These are phyloP conservation scores for Tenualosa ilisha DNA, from an alignment of 2,797 vertebrate genomes.

Conservation along the genomic window DNA sequence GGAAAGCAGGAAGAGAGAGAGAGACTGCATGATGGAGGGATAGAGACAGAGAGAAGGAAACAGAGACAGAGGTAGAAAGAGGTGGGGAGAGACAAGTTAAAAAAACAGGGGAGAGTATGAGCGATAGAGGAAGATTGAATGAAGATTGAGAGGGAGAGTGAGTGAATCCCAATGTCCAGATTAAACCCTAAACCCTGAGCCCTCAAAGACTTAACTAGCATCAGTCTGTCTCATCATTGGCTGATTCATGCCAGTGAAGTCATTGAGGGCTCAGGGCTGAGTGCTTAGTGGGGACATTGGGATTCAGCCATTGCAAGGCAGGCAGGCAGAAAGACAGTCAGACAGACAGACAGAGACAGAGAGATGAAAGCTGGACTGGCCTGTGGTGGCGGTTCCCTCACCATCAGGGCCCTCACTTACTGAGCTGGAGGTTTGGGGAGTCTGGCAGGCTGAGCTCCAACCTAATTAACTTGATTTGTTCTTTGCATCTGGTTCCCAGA, in stretches of 20 bases:
- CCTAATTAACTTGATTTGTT: conserved; percentile 61
- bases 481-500: conserved; percentile 61
- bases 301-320: background rate
- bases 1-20: background rate
- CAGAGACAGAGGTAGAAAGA: background rate
- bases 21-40: background rate
- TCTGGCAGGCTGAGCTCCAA: conserved; percentile 51
- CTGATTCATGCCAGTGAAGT: too few relatives aligned
- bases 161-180: too few relatives aligned
- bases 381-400: conserved; percentile 24
- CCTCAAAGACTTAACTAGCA: too few relatives aligned
- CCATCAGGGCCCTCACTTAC: conserved; percentile 40
- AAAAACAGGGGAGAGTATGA: background rate
- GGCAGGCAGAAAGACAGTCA: background rate
- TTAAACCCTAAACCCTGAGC: too few relatives aligned
- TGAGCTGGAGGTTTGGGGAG: conserved; percentile 48
- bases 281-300: too few relatives aligned
- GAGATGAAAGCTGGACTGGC: conserved; percentile 23
- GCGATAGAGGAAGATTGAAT: background rate
- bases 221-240: too few relatives aligned
- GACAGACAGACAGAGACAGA: background rate
- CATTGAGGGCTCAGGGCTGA: too few relatives aligned
- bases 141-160: background rate
- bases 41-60: conserved; percentile 29
- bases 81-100: background rate